Evolutionary conservation across 1,140 invertebrate genomes (phyloP), one percentile per base, ranked within the genome.

Genomic region (Myzus persicae): DNA sequence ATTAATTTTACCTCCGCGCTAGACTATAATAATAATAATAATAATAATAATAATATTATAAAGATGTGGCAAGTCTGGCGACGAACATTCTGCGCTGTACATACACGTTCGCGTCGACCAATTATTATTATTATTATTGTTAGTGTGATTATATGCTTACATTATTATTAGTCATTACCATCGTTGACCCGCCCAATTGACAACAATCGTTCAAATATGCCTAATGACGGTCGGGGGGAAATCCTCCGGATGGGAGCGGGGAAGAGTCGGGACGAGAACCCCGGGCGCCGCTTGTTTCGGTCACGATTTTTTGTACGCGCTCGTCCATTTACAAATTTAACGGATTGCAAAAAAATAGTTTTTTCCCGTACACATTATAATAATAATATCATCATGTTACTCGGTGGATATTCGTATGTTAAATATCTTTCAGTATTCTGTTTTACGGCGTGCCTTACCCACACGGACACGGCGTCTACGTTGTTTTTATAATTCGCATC

Each of bases 221-320:
- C n/a, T 38, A 18, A 51, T 51, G 85, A n/a, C 26, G n/a, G n/a
- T 31, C 18, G 14, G 24, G 14, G 20, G 42, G 1, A 6, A 26
- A 31, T 1, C 3, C 40, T 9, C 26, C 7, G 26, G 59, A 26
- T 26, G 54, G 46, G 67, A 26, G 0, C 6, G 59, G n/a, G 0
- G 59, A n/a, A 76, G 4, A 18, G 31, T 76, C n/a, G 31, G 42
- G 44, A 51, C 24, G 48, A 82, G 90, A 46, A n/a, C 81, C 46
- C 42, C 48, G 36, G 46, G 81, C 48, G 26, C 81, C 81, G 42
- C 46, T 0, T 3, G 91, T 93, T 93, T 82, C 44, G 91, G 46
- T 93, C 91, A 93, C 91, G 91, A 85, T 54, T 93, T 93, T 54
- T 24, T 59, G 51, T 24, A 26, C 22, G 9, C 26, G 51, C 51